Percentiles rank a stretch among this genome's conserved stretches.
These are phyloP conservation scores for Metridium senile DNA, from an alignment of 92 coral and sea anemone genomes.

Conservation along the genomic window DNA sequence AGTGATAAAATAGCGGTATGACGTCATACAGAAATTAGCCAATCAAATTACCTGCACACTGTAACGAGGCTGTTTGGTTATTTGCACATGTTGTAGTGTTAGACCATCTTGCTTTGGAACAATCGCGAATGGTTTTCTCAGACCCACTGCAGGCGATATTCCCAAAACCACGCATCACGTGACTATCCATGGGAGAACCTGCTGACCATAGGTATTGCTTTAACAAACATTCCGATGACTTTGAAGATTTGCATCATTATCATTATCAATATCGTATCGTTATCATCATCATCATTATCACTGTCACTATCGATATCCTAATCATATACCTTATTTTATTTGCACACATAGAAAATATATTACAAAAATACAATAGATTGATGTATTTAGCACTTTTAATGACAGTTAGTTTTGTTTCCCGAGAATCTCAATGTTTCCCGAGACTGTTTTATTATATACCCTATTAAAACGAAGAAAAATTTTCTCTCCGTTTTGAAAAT, in stretches of 20 bases:
- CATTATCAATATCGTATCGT: background rate
- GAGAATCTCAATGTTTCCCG: too few relatives aligned
- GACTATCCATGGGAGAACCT: constrained; percentile 13
- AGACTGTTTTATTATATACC: too few relatives aligned
- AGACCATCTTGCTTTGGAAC: constrained; percentile 44
- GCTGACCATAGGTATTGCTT: background rate
- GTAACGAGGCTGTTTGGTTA: constrained; percentile 42
- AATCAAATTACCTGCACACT: constrained; percentile 61
- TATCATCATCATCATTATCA: background rate
- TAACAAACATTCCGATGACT: background rate
- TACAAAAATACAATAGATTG: background rate
- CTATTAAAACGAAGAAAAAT: too few relatives aligned
- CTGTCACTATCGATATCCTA: background rate
- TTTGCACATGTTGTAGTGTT: constrained; percentile 35
- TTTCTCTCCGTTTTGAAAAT: too few relatives aligned
- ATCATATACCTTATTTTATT: too few relatives aligned
- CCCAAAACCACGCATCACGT: constrained; percentile 13
- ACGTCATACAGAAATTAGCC: background rate
- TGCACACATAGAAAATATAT: too few relatives aligned
- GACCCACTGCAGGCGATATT: constrained; percentile 56
- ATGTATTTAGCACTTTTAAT: too few relatives aligned
- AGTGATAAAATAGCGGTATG: too few relatives aligned
- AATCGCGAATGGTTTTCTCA: constrained; percentile 58
- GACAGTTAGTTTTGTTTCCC: too few relatives aligned
- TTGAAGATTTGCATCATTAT: background rate